Base-by-base conservation (phyloP, 2,888 invertebrate species). In the Gerris lacustris region DNA sequence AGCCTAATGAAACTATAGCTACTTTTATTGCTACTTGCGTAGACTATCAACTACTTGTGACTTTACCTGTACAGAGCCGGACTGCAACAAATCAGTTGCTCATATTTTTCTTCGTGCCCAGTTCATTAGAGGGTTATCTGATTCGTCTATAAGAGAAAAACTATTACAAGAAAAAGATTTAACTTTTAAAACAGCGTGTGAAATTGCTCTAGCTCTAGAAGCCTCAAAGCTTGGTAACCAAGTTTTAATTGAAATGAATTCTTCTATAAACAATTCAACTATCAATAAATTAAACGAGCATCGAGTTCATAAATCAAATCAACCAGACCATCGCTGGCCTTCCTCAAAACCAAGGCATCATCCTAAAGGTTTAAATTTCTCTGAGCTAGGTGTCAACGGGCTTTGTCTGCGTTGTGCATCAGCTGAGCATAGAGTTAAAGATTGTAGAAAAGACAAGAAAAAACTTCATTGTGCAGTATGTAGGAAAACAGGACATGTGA, bases 41-140 rank as follows among this genome's bases (percentile, higher is more conserved):
- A 55, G 55, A 55, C 55, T 55, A 55, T 47, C 47, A 47, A 47
- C 47, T 47, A 47, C 6, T 47, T 47, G 47, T 47, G 47, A 47
- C 11, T 47, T 47, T 47, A 47, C 6, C 47, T 47, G 47, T 11
- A 47, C 47, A 47, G 47, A 47, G 11, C 6, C 47, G 6, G 47
- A 11, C 11, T 47, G 47, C 47, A 47, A 47, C 6, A 47, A 11
- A 11, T 47, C 47, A 47, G 47, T 47, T 7, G 47, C 47, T 47
- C 47, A 47, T 47, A 47, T 47, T 7, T 47, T 47, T 47, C 47
- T 47, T 9, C 63, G 69, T 44, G 69, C 69, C 9, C 69, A 69
- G 45, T 69, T 69, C 45, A 69, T 69, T 43, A 18, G 69, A n/a
- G 69, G 69, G 45, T 9, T 69, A 64, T 18, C 11, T 44, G 69